Conservation (phyloP, 2,113 vertebrate species). For the Cyanoderma ruficeps region DNA sequence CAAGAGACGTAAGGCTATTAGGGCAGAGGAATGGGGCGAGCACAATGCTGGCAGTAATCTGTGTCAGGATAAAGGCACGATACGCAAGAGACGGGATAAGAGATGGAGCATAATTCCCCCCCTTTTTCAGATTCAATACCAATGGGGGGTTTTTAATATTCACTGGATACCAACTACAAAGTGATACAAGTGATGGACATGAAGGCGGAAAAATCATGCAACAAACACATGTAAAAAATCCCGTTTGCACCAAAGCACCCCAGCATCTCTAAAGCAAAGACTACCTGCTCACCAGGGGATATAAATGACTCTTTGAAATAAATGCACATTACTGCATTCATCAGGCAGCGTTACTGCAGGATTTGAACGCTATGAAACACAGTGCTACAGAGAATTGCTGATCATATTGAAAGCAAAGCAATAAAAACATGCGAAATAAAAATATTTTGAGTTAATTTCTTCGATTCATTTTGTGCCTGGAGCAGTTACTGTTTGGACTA, state of each 20-base stretch:
- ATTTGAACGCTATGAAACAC: neutral
- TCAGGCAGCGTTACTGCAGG: neutral
- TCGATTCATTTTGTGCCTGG: neutral
- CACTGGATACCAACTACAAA: neutral
- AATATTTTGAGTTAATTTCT: constrained; percentile 23
- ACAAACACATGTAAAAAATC: neutral
- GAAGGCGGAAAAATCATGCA: neutral
- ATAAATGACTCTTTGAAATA: constrained; percentile 24
- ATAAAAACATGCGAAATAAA: neutral
- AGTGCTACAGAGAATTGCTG: neutral
- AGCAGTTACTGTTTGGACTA: constrained; percentile 30
- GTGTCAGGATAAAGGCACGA: constrained; percentile 16
- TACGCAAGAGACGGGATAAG: neutral
- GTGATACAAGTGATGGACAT: neutral
- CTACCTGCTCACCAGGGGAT: constrained; percentile 12
- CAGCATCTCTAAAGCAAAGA: neutral
- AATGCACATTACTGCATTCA: neutral
- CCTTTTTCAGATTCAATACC: neutral
- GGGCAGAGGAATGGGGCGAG: constrained; percentile 46
- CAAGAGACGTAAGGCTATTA: constrained; percentile 57
- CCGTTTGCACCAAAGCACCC: neutral
- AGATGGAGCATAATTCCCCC: neutral
- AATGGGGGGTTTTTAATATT: neutral
- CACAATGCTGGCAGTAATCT: constrained; percentile 54
- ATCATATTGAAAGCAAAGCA: neutral